These are phyloP conservation scores for Bombus affinis DNA, from an alignment of 1,140 invertebrate genomes.

Conservation along the genomic window DNA sequence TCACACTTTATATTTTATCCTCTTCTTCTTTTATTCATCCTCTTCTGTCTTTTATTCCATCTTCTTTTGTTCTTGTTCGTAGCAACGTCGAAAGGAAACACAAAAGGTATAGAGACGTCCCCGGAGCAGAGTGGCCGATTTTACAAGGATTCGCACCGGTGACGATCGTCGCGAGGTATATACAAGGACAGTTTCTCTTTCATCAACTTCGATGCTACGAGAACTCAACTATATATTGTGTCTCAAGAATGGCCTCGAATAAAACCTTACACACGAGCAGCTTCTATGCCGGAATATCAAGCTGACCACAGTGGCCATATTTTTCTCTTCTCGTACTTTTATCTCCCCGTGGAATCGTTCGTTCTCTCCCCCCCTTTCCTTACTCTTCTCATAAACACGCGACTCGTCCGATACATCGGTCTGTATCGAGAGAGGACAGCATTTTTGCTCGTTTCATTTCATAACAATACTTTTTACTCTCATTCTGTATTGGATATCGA, in stretches of 20 bases:
- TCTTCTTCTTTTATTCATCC: background rate
- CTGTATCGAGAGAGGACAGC: background rate
- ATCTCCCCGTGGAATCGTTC: background rate
- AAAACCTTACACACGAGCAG: conserved; percentile 11
- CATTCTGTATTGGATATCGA: background rate
- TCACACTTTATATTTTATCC: background rate
- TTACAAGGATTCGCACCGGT: conserved; percentile 27
- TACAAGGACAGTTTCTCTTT: conserved; percentile 34
- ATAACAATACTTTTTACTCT: background rate
- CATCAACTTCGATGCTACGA: background rate
- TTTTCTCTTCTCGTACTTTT: background rate
- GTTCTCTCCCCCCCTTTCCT: background rate
- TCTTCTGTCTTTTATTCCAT: too few relatives aligned
- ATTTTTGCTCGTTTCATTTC: background rate
- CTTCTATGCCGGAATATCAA: background rate
- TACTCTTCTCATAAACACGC: background rate
- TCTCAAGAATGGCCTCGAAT: background rate
- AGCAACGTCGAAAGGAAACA: conserved; percentile 16
- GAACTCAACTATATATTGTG: background rate
- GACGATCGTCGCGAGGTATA: conserved; percentile 32
- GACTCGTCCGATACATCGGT: background rate
- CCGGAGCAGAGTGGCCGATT: conserved; percentile 7
- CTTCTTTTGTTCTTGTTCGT: conserved; percentile 16
- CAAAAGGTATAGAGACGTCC: background rate
- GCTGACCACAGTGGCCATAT: too few relatives aligned